Evolutionary conservation across 2,797 vertebrate species (phyloP).

Genomic region (Lerista edwardsae): DNA sequence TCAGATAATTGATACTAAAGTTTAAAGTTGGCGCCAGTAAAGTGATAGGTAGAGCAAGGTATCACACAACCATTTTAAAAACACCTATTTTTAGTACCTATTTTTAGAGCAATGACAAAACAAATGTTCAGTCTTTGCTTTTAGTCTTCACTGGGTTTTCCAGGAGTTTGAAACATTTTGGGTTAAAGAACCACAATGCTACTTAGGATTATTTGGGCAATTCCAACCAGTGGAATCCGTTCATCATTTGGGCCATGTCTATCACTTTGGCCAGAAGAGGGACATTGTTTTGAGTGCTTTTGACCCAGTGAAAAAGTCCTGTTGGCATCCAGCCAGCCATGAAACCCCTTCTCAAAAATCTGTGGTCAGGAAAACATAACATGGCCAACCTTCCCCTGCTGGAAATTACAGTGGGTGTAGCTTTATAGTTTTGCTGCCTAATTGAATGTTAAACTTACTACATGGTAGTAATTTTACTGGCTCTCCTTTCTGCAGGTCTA

Average conservation of each 20-base stretch:
- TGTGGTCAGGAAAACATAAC: not conserved
- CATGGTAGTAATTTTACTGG: not conserved
- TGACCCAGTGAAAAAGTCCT: not conserved
- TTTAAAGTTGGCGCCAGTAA: constrained; percentile 50
- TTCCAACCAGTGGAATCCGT: constrained; percentile 10
- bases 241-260: constrained; percentile 8
- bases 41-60: not conserved
- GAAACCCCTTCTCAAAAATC: constrained; percentile 15
- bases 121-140: constrained; percentile 59
- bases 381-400: rapidly evolving
- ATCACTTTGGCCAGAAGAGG: constrained; percentile 34
- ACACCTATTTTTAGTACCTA: constrained; percentile 18
- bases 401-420: not conserved
- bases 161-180: constrained; percentile 37
- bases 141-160: constrained; percentile 40
- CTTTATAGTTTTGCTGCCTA: not conserved
- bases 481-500: not conserved
- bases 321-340: not conserved
- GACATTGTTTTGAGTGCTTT: constrained; percentile 32
- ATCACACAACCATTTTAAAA: constrained; percentile 37
- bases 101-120: constrained; percentile 52
- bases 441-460: not conserved
- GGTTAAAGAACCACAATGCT: constrained; percentile 31
- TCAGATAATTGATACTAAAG: constrained; percentile 42
- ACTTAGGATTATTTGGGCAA: constrained; percentile 41